Conservation (phyloP, 2,797 vertebrate genomes). For the Tolypeutes matacus region DNA sequence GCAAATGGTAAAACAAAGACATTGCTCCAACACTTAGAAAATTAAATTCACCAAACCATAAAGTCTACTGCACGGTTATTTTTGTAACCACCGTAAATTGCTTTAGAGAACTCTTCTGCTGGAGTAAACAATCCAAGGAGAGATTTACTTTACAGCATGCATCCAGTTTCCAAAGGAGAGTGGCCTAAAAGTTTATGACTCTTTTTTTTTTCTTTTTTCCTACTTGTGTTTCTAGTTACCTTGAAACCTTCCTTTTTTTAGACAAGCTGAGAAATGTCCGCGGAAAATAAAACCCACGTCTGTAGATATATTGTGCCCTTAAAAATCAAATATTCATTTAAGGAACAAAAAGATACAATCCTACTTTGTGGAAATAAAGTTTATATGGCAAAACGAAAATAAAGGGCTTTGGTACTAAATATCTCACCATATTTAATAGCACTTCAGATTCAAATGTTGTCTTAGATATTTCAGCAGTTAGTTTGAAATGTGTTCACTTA, state of each 20-base stretch:
- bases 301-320: slow-evolving; percentile 67
- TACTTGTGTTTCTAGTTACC: slow-evolving; percentile 75
- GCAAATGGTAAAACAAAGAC: slow-evolving; percentile 81
- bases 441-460: slow-evolving; percentile 62
- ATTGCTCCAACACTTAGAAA: slow-evolving; percentile 83
- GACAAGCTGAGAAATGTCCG: slow-evolving; percentile 7
- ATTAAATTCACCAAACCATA: slow-evolving; percentile 74
- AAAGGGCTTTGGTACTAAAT: slow-evolving; percentile 74
- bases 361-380: slow-evolving; percentile 77
- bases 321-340: slow-evolving; percentile 65
- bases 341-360: slow-evolving; percentile 67
- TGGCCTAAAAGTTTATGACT: slow-evolving; percentile 72
- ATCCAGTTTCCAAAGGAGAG: slow-evolving; percentile 67
- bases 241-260: slow-evolving; percentile 60
- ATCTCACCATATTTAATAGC: slow-evolving; percentile 70
- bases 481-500: slow-evolving; percentile 62
- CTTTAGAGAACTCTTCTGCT: slow-evolving; percentile 73
- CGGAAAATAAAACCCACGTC: slow-evolving; percentile 59
- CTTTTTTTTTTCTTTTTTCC: neutral
- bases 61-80: slow-evolving; percentile 74
- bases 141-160: slow-evolving; percentile 80
- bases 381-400: slow-evolving; percentile 62
- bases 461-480: slow-evolving; percentile 12
- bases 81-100: slow-evolving; percentile 82
- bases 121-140: slow-evolving; percentile 71